These are phyloP conservation scores for Helicoverpa assulta DNA, from an alignment of 2,888 invertebrate species.

Conservation along the genomic window DNA sequence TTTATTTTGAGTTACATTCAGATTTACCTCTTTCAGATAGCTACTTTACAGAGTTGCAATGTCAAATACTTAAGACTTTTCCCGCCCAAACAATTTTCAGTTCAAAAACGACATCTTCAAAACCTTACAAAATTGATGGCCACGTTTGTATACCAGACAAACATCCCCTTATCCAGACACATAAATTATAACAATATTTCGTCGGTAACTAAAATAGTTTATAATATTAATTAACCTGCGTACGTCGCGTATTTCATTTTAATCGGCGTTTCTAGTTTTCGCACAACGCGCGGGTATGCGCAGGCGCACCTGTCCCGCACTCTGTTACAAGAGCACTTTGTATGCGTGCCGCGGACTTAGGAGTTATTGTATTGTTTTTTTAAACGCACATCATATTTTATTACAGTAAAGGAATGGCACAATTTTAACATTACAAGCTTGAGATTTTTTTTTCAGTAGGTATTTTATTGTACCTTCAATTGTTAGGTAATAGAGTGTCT, in stretches of 20 bases:
- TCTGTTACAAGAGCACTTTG: constrained; percentile 76
- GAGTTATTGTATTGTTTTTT: constrained; percentile 71
- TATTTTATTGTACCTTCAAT: not conserved
- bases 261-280: constrained; percentile 82
- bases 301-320: constrained; percentile 82
- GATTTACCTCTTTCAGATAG: too few relatives aligned
- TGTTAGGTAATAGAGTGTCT: constrained; percentile 4
- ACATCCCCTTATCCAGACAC: constrained; percentile 69
- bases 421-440: not conserved
- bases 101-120: constrained; percentile 3
- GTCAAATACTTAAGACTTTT: too few relatives aligned
- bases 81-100: not conserved
- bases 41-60: too few relatives aligned
- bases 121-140: constrained; percentile 24
- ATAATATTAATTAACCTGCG: constrained; percentile 84
- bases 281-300: constrained; percentile 79
- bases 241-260: constrained; percentile 82
- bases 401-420: constrained; percentile 44
- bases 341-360: constrained; percentile 66
- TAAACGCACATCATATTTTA: constrained; percentile 53
- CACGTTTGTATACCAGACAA: constrained; percentile 26
- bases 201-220: constrained; percentile 73
- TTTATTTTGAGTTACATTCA: too few relatives aligned
- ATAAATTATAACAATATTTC: constrained; percentile 87
- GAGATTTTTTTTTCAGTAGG: not conserved